Base-by-base conservation (phyloP, 2,888 invertebrate species). In the Eucera pruinosa region DNA sequence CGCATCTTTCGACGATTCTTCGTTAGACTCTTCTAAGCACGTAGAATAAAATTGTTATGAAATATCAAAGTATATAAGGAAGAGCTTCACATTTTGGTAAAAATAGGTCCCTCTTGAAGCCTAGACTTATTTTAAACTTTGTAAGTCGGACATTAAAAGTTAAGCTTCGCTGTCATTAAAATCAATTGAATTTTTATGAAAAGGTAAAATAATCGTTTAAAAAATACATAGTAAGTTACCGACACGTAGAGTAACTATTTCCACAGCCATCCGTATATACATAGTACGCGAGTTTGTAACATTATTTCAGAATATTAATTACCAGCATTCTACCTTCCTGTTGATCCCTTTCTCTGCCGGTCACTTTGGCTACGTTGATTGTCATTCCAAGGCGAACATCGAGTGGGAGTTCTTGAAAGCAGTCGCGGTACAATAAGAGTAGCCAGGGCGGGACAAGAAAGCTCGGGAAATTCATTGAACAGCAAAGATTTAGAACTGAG, bases 401-500 rank as follows among this genome's bases (percentile, higher is more conserved):
- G 45, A 50, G 61, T 48, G 41, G 48, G 48, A n/a, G 41, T 23
- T 41, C 13, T 39, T 23, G 67, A 50, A 50, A 61, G 50, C 50
- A 30, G 50, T 41, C n/a, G n/a, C 18, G 3, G 23, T 20, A 36
- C 43, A 43, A 58, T 20, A 43, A 43, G 64, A 33, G 33, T 33
- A 43, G 15, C 11, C n/a, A 20, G 60, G 60, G 27, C 33, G 18
- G 54, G 18, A 11, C 20, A 39, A 5, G 39, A 30, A 45, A 41
- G 18, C 2, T 5, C 25, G 25, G 61, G 18, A 33, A 36, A 55
- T 18, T 27, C 72, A 73, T 62, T 43, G 73, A 73, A 55, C 61
- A 41, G 73, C 47, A 71, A 71, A 71, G 61, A 72, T 72, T 73
- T 71, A 33, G 72, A 71, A 47, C 60, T 25, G 23, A 25, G 47